Percentiles rank a stretch among this genome's conserved stretches.
Conservation (phyloP, 2,888 invertebrate species). For the Cancer borealis region DNA sequence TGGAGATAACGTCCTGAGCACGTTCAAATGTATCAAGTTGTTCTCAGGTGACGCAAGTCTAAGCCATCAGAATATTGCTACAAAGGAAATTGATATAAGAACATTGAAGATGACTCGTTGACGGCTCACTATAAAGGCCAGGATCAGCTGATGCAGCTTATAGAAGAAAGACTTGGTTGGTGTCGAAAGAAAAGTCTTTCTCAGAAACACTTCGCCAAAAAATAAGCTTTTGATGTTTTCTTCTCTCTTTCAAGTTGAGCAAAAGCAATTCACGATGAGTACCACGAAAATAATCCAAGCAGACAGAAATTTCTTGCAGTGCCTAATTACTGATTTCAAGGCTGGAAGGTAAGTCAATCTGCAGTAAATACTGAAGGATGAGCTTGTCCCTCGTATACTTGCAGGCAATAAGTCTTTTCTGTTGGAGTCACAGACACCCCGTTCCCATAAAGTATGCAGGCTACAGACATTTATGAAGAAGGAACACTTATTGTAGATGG, state of each 20-base stretch:
- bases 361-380: constrained; percentile 49
- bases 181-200: not conserved
- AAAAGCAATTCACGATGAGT: constrained; percentile 27
- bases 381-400: constrained; percentile 51
- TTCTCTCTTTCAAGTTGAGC: constrained; percentile 28
- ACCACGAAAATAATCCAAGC: not conserved
- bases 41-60: not conserved
- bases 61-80: not conserved
- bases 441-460: constrained; percentile 45
- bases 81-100: not conserved
- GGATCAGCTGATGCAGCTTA: not conserved
- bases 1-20: too few relatives aligned
- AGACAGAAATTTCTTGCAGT: constrained; percentile 12
- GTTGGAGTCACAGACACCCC: constrained; percentile 47
- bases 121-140: constrained; percentile 12
- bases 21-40: too few relatives aligned
- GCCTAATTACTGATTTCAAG: constrained; percentile 25
- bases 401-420: constrained; percentile 42
- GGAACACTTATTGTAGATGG: constrained; percentile 49
- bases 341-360: constrained; percentile 47
- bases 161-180: constrained; percentile 1
- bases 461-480: constrained; percentile 46
- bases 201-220: constrained; percentile 26
- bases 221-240: constrained; percentile 1
- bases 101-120: constrained; percentile 6